phyloP scores from a whole-genome alignment of 2,888 invertebrate species.

The Apantesis nais region DNA sequence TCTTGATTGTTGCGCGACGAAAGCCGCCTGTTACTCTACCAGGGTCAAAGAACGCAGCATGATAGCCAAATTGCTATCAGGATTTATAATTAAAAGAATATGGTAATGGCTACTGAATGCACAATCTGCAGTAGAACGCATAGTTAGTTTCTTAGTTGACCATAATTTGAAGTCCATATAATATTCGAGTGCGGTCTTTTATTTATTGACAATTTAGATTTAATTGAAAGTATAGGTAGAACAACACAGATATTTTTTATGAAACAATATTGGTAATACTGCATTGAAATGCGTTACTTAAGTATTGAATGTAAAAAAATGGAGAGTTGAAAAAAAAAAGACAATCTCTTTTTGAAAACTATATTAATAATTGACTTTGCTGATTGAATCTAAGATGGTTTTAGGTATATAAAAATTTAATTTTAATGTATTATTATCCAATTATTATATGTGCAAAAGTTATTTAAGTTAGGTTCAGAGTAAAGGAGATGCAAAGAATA shows the following conservation, averaged over 20 bases:
- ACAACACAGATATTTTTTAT: neutral
- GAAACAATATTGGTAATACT: neutral
- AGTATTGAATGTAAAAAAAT: neutral
- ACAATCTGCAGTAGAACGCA: neutral
- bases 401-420: neutral
- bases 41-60: neutral
- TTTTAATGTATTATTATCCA: neutral
- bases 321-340: too few relatives aligned
- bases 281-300: neutral
- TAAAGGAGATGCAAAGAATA: neutral
- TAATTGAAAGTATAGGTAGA: neutral
- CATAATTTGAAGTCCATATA: neutral
- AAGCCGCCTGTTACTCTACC: neutral
- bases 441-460: neutral
- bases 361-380: neutral
- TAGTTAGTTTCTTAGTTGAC: neutral
- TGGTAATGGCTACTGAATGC: neutral
- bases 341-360: neutral
- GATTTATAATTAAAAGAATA: neutral
- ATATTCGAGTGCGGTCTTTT: neutral
- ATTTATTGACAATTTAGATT: neutral
- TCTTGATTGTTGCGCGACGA: neutral
- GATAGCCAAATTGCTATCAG: neutral
- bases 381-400: neutral
- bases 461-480: neutral